Evolutionary conservation across 2,797 vertebrate genomes (phyloP).

Genomic region (Pogonophryne albipinna): DNA sequence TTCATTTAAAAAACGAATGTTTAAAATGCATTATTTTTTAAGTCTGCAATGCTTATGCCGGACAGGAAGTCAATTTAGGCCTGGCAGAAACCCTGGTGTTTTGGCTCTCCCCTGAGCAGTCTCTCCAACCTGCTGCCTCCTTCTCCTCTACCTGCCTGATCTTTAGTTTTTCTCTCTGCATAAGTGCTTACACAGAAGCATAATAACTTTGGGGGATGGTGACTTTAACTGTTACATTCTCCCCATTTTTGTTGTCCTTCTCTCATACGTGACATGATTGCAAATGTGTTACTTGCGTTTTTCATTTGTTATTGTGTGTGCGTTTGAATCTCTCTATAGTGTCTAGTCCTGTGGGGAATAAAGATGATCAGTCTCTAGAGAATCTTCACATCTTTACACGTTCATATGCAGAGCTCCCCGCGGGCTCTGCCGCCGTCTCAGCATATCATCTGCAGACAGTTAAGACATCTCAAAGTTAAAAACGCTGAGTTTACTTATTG

Average conservation of each 20-base stretch:
- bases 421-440: constrained; percentile 24
- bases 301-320: constrained; percentile 21
- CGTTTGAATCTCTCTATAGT: constrained; percentile 2
- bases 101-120: constrained; percentile 55
- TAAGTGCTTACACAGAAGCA: constrained; percentile 44
- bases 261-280: constrained; percentile 23
- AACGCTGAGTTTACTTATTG: constrained; percentile 10
- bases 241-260: constrained; percentile 28
- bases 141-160: constrained; percentile 25
- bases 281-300: constrained; percentile 23
- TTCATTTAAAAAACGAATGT: too few relatives aligned
- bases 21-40: too few relatives aligned
- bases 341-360: constrained; percentile 42
- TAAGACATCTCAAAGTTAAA: constrained; percentile 19
- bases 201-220: constrained; percentile 23
- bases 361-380: constrained; percentile 55
- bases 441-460: constrained; percentile 38
- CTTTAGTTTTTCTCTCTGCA: constrained; percentile 18
- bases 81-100: constrained; percentile 12
- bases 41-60: too few relatives aligned
- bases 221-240: constrained; percentile 18
- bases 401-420: constrained; percentile 33
- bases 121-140: background rate
- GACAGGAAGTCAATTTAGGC: too few relatives aligned
- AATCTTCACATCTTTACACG: constrained; percentile 20